Evolutionary conservation across 2,797 vertebrate genomes (phyloP), one percentile per base, ranked within the genome.

Genomic region (Eulemur rubriventer): DNA sequence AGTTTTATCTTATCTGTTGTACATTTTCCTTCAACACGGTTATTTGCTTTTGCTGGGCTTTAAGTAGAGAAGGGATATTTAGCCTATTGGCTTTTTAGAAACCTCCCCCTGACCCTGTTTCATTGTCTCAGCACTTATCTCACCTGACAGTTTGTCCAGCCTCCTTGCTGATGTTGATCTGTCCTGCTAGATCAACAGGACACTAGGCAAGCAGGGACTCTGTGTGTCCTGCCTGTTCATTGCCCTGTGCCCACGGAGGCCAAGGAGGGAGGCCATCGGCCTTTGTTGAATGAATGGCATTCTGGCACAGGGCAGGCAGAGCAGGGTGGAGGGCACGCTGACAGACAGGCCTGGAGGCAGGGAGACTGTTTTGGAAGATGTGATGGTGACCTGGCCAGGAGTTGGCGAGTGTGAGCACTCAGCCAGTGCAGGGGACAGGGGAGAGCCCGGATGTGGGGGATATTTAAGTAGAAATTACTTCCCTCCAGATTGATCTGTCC

Each of bases 1-100:
- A 87, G 76, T 57, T 95, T 97, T 95, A 93, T 96, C 78, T 96
- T 97, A 94, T 95, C 97, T 96, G 83, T 33, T 84, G 35, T 76
- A 65, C 89, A 73, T 95, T 90, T 96, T 81, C 95, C 94, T 95
- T 95, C 82, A 73, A 75, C 76, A 59, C 69, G 81, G 92, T 80
- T 92, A 73, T 96, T 96, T 95, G 81, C 84, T 95, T 82, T 93
- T 69, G 65, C 92, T 69, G 93, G 63, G 65, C 79, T 91, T 94
- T 86, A 88, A 94, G 63, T 73, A 28, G 93, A 94, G 85, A 92
- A 86, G 78, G 87, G 94, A 76, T 87, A 80, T 14, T 43, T 83
- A 88, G 72, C 63, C 76, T 92, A 75, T 88, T 24, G 33, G 28
- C 43, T 72, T 93, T 91, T 87, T 73, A 59, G 80, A 81, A 80